These are phyloP conservation scores for Merodon equestris DNA, from an alignment of 2,888 invertebrate genomes.

Conservation along the genomic window DNA sequence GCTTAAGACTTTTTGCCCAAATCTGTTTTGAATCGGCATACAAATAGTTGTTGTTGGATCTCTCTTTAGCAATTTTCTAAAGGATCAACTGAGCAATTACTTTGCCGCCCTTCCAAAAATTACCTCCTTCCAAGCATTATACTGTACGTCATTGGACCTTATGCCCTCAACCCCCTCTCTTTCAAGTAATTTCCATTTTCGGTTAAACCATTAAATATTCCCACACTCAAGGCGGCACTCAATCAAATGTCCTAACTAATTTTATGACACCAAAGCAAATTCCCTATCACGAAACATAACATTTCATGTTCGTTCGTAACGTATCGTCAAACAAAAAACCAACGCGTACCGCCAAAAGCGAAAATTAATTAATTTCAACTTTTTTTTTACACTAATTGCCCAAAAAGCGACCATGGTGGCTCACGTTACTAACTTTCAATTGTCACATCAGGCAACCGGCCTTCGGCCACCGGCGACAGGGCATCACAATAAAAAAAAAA, in stretches of 20 bases:
- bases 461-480: no score
- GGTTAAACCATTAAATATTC: conserved; percentile 21
- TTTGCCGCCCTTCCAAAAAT: no score
- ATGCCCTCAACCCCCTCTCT: no score
- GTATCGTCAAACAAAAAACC: conserved; percentile 24
- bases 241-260: conserved; percentile 61
- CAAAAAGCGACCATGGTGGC: conserved; percentile 4
- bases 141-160: no score
- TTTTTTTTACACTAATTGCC: conserved; percentile 51
- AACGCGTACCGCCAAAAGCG: conserved; percentile 16
- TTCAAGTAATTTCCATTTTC: conserved; percentile 17
- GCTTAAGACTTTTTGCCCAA: no score
- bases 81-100: no score
- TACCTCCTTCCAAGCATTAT: no score
- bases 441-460: conserved; percentile 20
- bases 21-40: no score
- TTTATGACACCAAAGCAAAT: conserved; percentile 61
- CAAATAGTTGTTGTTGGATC: no score
- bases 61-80: no score
- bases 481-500: conserved; percentile 41
- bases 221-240: conserved; percentile 53
- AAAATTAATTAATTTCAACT: conserved; percentile 39
- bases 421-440: conserved; percentile 35
- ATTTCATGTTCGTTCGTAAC: conserved; percentile 13
- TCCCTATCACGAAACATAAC: conserved; percentile 26